phyloP scores from a whole-genome alignment of 2,888 invertebrate genomes.

The Hyppa rectilinea region DNA sequence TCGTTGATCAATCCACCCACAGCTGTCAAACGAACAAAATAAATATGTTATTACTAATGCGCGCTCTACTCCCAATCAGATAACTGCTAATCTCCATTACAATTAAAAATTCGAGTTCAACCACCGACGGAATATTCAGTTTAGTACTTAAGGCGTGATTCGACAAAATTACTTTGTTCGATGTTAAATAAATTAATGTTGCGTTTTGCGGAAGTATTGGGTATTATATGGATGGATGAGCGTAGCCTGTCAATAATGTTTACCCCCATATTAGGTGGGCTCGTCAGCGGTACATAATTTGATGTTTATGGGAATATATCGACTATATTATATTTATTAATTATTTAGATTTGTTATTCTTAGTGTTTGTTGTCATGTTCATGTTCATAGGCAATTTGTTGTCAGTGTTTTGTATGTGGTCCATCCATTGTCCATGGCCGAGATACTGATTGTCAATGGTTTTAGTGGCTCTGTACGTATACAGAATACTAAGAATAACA shows the following conservation, averaged over 20 bases:
- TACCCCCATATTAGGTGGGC: conserved; percentile 42
- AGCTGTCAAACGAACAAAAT: conserved; percentile 89
- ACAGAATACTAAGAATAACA: no score
- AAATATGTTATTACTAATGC: conserved; percentile 90
- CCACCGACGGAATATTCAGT: conserved; percentile 75
- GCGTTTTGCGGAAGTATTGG: conserved; percentile 71
- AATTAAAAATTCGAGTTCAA: conserved; percentile 87
- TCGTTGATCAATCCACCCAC: conserved; percentile 85
- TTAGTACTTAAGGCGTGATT: conserved; percentile 70
- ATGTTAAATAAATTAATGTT: conserved; percentile 70
- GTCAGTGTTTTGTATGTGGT: no score
- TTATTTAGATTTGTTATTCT: no score
- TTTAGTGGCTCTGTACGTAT: no score
- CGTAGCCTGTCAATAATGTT: conserved; percentile 69
- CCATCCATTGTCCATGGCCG: no score
- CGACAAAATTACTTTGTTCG: conserved; percentile 66
- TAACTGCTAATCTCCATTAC: conserved; percentile 89
- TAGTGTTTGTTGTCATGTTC: no score
- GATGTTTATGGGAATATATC: conserved; percentile 31
- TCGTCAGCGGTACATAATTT: conserved; percentile 30
- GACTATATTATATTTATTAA: no score
- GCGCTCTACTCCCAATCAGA: conserved; percentile 85
- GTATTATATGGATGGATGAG: conserved; percentile 69
- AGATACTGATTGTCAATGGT: no score
- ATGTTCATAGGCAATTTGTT: no score